Conservation (phyloP, 2,888 invertebrate genomes). For the Tenodera sinensis region DNA sequence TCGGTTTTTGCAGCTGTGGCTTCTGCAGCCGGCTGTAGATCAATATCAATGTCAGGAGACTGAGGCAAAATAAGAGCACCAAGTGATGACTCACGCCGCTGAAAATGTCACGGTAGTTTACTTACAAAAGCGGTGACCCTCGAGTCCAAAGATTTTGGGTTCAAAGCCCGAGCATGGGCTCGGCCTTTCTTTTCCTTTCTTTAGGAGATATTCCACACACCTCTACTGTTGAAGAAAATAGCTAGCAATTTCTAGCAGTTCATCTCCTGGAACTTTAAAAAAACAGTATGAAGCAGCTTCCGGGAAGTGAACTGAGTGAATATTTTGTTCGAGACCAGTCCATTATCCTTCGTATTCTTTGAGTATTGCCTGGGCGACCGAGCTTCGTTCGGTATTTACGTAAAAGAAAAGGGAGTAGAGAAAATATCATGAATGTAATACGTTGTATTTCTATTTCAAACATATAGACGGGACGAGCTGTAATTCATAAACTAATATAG, state of each 20-base stretch:
- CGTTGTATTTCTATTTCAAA: too few relatives aligned
- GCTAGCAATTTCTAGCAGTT: not conserved
- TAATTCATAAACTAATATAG: too few relatives aligned
- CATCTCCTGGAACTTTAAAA: not conserved
- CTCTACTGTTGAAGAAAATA: not conserved
- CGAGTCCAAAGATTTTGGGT: not conserved
- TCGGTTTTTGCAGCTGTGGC: not conserved
- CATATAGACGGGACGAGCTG: too few relatives aligned
- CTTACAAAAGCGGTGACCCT: not conserved
- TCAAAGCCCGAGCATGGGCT: not conserved
- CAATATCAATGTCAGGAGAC: not conserved
- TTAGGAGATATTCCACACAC: not conserved
- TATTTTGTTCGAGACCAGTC: too few relatives aligned
- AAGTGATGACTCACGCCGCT: not conserved
- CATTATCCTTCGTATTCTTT: too few relatives aligned
- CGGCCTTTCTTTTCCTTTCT: not conserved
- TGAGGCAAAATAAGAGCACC: not conserved
- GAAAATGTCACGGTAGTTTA: not conserved
- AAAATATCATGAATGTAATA: too few relatives aligned
- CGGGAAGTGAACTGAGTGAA: too few relatives aligned
- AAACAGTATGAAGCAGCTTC: too few relatives aligned
- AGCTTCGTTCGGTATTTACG: too few relatives aligned
- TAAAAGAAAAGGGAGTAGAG: too few relatives aligned
- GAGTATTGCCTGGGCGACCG: too few relatives aligned
- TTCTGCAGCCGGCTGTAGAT: not conserved